A percentile compares a stretch with the other conserved stretches of the same genome.
Evolutionary conservation across 1,140 invertebrate species (phyloP).

Genomic region (Carposina sasakii): DNA sequence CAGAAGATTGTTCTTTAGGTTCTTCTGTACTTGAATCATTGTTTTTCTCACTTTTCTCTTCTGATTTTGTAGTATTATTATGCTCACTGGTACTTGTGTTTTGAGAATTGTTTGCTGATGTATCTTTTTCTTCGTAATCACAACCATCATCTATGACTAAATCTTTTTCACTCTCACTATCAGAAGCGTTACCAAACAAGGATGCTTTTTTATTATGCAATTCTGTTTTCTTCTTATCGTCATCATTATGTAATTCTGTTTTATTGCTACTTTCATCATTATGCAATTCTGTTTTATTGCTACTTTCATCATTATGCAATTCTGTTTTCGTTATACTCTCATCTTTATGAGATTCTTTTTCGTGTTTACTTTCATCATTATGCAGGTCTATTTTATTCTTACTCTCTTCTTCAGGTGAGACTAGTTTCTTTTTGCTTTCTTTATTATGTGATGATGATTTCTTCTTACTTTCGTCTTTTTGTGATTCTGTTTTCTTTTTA

Average conservation of each 20-base stretch:
- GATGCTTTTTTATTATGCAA: no score
- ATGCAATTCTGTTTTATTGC: no score
- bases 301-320: no score
- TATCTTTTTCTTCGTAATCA: slow-evolving; percentile 15
- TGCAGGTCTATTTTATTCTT: no score
- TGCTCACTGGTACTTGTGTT: slow-evolving; percentile 6
- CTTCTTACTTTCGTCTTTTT: slow-evolving; percentile 9
- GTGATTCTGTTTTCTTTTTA: slow-evolving; percentile 18
- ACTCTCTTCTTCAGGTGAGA: slow-evolving; percentile 7
- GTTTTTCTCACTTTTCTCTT: slow-evolving; percentile 9
- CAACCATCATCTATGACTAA: slow-evolving; percentile 34
- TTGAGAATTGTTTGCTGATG: slow-evolving; percentile 8
- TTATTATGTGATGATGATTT: no score
- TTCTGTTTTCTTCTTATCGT: background rate
- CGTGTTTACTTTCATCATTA: slow-evolving; percentile 14
- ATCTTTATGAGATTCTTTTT: slow-evolving; percentile 17
- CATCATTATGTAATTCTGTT: slow-evolving; percentile 17
- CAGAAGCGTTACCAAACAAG: slow-evolving; percentile 30
- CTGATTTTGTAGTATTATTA: slow-evolving; percentile 8
- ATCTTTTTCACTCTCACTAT: slow-evolving; percentile 38
- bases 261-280: slow-evolving; percentile 13
- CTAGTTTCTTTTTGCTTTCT: slow-evolving; percentile 19
- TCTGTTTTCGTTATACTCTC: no score
- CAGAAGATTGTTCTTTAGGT: slow-evolving; percentile 9
- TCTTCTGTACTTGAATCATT: slow-evolving; percentile 5